Base-by-base conservation (phyloP, 2,888 invertebrate genomes). In the Tiliacea citrago region DNA sequence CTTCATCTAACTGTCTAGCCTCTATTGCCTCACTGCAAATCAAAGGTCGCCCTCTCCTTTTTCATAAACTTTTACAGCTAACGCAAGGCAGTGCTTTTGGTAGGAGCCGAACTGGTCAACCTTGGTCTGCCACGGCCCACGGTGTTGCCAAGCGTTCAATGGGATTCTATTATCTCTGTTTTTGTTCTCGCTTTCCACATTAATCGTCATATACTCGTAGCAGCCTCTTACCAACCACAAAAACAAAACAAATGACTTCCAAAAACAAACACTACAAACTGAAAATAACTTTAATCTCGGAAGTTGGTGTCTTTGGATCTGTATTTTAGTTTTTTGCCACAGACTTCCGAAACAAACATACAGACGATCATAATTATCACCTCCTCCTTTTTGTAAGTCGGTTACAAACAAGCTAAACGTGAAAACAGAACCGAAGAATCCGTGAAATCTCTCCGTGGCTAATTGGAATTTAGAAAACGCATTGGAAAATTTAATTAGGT, bases 41-140 rank as follows among this genome's bases (percentile, higher is more conserved):
- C 5, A 12, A 8, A 12, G 1, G 2, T 16, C 9, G 16, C 1
- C 0, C 2, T 42, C 0, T 69, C 0, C 2, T 21, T 45, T n/a
- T 29, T 6, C 12, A 42, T 6, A n/a, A 58, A 4, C 10, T 24
- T 49, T 29, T 58, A 2, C 12, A 49, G 3, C 0, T 58, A 16
- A 13, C 24, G 13, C 21, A 47, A 45, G 13, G 7, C 42, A 29
- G 6, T 5, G 2, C 10, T 51, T 24, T 49, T 16, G 1, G 8
- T 29, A 35, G 12, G 7, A 39, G 12, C 12, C 8, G 2, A 24
- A 12, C 24, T 35, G 12, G 7, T 55, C n/a, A 12, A 13, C 1
- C 9, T 39, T n/a, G 9, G 4, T 35, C 21, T 24, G 2, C 24
- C 24, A 29, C 1, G n/a, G 8, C 42, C 24, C 24, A 29, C 1